A percentile compares a stretch with the other conserved stretches of the same genome.
Conservation (phyloP, 2,113 vertebrate species). For the Piaya cayana region DNA sequence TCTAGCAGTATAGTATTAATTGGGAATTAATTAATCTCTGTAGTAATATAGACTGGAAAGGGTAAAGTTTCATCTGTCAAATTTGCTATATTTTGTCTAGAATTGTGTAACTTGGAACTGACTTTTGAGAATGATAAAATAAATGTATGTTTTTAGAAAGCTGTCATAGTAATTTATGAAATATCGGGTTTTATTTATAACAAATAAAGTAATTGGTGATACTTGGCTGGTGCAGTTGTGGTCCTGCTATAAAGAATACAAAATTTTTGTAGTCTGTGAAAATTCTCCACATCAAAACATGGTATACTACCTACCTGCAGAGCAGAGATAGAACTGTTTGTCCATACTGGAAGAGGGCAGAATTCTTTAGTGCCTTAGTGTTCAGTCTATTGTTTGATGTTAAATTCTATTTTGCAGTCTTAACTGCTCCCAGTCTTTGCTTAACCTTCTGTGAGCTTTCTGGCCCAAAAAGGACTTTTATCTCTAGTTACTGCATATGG, state of each 20-base stretch:
- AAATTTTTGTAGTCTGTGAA: neutral
- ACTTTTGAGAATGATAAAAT: neutral
- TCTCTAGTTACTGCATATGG: neutral
- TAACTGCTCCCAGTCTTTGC: neutral
- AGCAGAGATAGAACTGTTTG: neutral
- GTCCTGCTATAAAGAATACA: neutral
- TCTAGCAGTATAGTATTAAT: neutral
- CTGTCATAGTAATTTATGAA: neutral
- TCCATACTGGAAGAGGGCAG: neutral
- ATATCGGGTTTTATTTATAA: slow-evolving; percentile 8
- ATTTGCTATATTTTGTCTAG: neutral
- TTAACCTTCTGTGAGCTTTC: neutral
- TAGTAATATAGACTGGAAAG: neutral
- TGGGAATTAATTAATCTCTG: neutral
- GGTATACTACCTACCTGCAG: neutral
- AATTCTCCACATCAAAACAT: neutral
- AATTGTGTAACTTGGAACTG: neutral
- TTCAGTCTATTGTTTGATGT: neutral
- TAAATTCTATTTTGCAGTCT: neutral
- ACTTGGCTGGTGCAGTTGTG: neutral
- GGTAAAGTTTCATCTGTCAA: neutral
- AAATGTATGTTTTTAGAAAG: slow-evolving; percentile 15
- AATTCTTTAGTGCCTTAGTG: too few species aligned
- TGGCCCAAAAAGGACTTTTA: neutral
- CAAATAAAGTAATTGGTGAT: neutral